Evolutionary conservation across 2,888 invertebrate species (phyloP).

Genomic region (Drosophila neoperkinsi): DNA sequence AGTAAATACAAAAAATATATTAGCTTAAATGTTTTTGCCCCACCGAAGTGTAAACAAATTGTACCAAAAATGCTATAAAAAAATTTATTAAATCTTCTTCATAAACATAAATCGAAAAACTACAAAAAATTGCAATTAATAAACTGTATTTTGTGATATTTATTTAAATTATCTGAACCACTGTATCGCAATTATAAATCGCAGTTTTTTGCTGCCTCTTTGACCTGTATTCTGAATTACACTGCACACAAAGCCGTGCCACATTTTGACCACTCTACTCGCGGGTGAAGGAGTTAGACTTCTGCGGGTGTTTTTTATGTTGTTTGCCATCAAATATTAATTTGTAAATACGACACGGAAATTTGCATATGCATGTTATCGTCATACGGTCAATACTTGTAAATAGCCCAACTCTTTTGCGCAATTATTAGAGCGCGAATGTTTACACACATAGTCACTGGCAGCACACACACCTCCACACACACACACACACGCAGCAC

Average conservation of each 20-base stretch:
- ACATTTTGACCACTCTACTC: not conserved
- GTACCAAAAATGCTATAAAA: not conserved
- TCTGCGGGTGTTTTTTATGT: slow-evolving; percentile 23
- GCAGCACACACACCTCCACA: not conserved
- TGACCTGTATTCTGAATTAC: slow-evolving; percentile 17
- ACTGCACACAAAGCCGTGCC: slow-evolving; percentile 1
- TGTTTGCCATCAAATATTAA: slow-evolving; percentile 53
- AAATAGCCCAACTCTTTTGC: slow-evolving; percentile 58
- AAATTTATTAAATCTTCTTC: not conserved
- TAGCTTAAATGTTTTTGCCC: not conserved
- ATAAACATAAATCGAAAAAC: not conserved
- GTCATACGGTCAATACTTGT: slow-evolving; percentile 53
- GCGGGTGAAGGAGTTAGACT: too few species aligned
- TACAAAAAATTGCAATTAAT: not conserved
- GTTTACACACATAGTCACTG: slow-evolving; percentile 16
- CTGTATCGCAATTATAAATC: slow-evolving; percentile 19
- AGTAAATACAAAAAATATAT: not conserved
- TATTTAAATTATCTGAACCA: slow-evolving; percentile 11
- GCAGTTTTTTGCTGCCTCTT: slow-evolving; percentile 33
- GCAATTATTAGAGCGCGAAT: slow-evolving; percentile 69
- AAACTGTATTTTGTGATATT: not conserved
- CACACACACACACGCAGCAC: not conserved
- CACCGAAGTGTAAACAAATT: not conserved
- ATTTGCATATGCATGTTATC: slow-evolving; percentile 48
- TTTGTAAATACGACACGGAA: slow-evolving; percentile 44